phyloP scores from a whole-genome alignment of 92 coral and sea anemone species.

The Hydrozoanthus gracilis region DNA sequence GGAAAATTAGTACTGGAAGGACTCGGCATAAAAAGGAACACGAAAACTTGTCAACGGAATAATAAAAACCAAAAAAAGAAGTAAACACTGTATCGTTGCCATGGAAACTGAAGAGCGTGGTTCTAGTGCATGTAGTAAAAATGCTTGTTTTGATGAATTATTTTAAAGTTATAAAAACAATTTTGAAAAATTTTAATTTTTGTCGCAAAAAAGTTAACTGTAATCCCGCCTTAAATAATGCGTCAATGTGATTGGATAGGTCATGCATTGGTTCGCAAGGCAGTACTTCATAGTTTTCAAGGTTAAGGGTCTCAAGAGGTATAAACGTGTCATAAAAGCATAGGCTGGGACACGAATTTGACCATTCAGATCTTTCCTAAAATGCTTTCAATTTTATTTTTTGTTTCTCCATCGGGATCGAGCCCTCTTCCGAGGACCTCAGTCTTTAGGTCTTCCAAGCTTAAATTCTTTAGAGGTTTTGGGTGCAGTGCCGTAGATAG shows the following conservation, averaged over 20 bases:
- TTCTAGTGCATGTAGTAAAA: neutral
- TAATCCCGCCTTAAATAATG: neutral
- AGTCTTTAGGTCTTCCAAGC: conserved; percentile 41
- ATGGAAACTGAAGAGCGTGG: neutral
- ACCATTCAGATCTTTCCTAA: conserved; percentile 46
- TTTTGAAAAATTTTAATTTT: neutral
- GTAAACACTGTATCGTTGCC: conserved; percentile 11
- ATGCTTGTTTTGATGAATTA: no score
- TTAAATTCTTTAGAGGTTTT: conserved; percentile 53
- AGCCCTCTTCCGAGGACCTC: conserved; percentile 50
- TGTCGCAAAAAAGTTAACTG: neutral
- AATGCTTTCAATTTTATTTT: neutral
- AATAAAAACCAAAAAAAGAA: neutral
- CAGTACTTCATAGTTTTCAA: conserved; percentile 56
- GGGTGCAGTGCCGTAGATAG: conserved; percentile 38
- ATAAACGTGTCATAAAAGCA: conserved; percentile 33
- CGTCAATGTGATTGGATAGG: conserved; percentile 63
- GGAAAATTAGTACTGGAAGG: no score
- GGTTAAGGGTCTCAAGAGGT: conserved; percentile 23
- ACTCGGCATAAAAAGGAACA: neutral
- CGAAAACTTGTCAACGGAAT: neutral
- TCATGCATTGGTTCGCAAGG: conserved; percentile 73
- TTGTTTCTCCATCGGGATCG: neutral
- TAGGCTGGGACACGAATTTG: conserved; percentile 62
- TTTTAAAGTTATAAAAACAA: neutral